Base-by-base conservation (phyloP, 2,888 invertebrate species). In the Aphidius colemani region DNA sequence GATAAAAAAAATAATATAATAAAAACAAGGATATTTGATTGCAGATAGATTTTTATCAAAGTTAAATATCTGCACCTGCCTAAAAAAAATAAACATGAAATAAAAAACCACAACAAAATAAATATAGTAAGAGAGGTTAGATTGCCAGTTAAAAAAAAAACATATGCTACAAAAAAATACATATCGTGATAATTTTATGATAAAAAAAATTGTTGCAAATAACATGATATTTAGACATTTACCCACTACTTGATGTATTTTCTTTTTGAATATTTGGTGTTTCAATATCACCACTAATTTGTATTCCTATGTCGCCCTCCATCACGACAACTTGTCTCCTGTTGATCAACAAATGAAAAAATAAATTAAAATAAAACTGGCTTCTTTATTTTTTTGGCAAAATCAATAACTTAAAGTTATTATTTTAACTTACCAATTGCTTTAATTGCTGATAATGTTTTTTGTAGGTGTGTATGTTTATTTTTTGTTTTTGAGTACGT, bases 281-380 rank as follows among this genome's bases (percentile, higher is more conserved):
- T 61, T 81, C 74, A 66, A 78, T 78, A 11, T 80, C 79, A 7
- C 78, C 81, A 45, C 71, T 68, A 53, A 81, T 71, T 48, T 72
- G 70, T 48, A 81, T 77, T 48, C 77, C 74, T 63, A 78, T 74
- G 64, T 75, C 75, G 56, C 66, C 67, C 48, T 57, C 45, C 61
- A 65, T 64, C 10, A 18, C 18, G 7, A 10, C 43, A 7, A 30
- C 1, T 44, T n/a, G 10, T 7, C 30, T 30, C 30, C 30, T 30
- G 30, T 30, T 30, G 30, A 30, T 30, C 30, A 30, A 30, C 30
- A 30, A 30, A n/a, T n/a, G n/a, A n/a, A n/a, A n/a, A 46, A 44
- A 49, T 11, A 11, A 30, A 45, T 55, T 53, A 64, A 59, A 59
- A 61, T 30, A 5, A 30, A 30, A 30, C 30, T 30, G 30, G 30